Evolutionary conservation across 2,888 invertebrate genomes (phyloP).

Genomic region (Steinernema hermaphroditum): DNA sequence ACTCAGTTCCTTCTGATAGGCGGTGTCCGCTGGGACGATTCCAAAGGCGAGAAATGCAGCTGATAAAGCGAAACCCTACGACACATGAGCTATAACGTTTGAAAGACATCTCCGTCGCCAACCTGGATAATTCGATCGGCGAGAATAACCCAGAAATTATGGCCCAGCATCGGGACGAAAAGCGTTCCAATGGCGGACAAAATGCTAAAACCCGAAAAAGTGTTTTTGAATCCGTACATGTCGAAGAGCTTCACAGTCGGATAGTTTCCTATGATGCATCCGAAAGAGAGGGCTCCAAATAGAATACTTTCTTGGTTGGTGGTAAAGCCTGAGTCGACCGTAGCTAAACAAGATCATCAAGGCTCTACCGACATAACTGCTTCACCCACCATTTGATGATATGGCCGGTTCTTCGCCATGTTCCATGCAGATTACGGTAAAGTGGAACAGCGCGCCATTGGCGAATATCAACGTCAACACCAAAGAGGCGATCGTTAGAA

Average conservation of each 20-base stretch:
- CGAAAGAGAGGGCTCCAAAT: constrained; percentile 2
- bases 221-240: background rate
- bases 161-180: constrained; percentile 4
- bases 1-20: background rate
- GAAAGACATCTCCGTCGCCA: background rate
- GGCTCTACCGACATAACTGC: background rate
- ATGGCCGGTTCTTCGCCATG: background rate
- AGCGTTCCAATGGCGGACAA: constrained; percentile 6
- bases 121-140: constrained; percentile 19
- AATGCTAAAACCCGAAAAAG: constrained; percentile 23
- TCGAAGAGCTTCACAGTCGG: constrained; percentile 25
- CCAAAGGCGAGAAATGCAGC: background rate
- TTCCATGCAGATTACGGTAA: constrained; percentile 21
- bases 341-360: background rate
- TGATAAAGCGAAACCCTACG: background rate
- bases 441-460: constrained; percentile 20
- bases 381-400: background rate
- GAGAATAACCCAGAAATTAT: constrained; percentile 12
- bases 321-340: background rate
- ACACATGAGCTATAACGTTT: background rate
- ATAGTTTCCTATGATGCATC: constrained; percentile 25
- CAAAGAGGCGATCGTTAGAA: background rate
- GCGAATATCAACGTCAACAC: constrained; percentile 1
- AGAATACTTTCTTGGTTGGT: constrained; percentile 14
- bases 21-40: background rate